Conservation (phyloP, 2,888 invertebrate genomes). For the Campopleginae sp. region DNA sequence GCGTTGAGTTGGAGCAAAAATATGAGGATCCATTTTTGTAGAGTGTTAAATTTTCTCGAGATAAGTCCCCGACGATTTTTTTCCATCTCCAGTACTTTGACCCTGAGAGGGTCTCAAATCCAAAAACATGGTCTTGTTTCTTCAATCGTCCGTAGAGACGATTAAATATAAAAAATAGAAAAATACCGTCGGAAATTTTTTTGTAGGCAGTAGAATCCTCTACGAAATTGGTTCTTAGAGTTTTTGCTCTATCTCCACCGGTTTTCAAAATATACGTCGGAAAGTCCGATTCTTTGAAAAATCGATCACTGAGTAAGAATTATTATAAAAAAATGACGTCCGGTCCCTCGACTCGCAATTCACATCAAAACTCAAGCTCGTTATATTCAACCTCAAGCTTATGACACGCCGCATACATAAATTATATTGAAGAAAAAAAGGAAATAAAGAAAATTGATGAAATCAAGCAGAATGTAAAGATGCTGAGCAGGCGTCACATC, state of each 20-base stretch:
- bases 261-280: neutral
- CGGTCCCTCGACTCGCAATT: neutral
- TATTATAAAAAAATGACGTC: neutral
- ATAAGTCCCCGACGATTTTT: neutral
- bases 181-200: neutral
- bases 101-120: neutral
- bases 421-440: slow-evolving; percentile 5
- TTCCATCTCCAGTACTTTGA: neutral
- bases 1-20: neutral
- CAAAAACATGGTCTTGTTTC: neutral
- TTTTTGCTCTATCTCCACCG: neutral
- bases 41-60: neutral
- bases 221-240: neutral
- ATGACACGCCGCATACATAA: neutral
- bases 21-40: neutral
- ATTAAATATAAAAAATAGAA: neutral
- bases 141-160: neutral
- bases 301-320: neutral
- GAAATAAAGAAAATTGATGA: slow-evolving; percentile 39
- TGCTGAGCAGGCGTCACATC: slow-evolving; percentile 53
- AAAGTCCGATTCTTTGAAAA: neutral
- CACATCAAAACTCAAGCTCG: neutral
- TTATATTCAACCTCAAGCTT: neutral
- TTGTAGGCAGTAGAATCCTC: neutral
- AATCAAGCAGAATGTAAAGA: slow-evolving; percentile 53